Conservation (phyloP, 2,888 invertebrate genomes). For the Periphyllus acericola region DNA sequence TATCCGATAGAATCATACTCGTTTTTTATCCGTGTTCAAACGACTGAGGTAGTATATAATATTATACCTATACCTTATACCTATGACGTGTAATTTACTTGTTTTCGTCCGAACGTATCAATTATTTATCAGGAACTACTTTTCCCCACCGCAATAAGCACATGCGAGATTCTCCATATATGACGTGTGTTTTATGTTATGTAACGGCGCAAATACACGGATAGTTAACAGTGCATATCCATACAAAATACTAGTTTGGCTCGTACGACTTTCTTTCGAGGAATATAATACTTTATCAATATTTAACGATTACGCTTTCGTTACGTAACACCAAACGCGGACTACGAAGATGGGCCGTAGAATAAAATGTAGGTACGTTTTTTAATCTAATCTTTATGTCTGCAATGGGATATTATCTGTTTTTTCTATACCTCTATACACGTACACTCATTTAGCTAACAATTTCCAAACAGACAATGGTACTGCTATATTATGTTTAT, state of each 20-base stretch:
- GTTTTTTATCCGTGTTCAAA: too few relatives aligned
- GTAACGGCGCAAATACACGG: neutral
- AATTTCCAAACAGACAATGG: neutral
- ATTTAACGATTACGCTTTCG: neutral
- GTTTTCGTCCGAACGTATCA: neutral
- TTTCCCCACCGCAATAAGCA: neutral
- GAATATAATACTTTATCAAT: neutral
- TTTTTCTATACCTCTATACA: neutral
- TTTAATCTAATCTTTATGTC: neutral
- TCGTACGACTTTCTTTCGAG: conserved; percentile 31
- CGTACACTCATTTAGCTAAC: neutral
- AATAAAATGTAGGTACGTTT: neutral
- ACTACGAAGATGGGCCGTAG: neutral
- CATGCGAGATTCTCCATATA: conserved; percentile 6
- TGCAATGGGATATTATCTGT: neutral
- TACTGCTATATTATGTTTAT: too few relatives aligned
- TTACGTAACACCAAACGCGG: neutral
- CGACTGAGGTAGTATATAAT: too few relatives aligned
- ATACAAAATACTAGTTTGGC: neutral
- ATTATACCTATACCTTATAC: too few relatives aligned
- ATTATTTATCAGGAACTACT: conserved; percentile 27
- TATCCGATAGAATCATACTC: too few relatives aligned
- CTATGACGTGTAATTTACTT: neutral
- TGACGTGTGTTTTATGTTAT: conserved; percentile 9
- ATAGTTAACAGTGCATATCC: neutral